These are phyloP conservation scores for Megaceryle alcyon DNA, from an alignment of 2,797 vertebrate species.

Conservation along the genomic window DNA sequence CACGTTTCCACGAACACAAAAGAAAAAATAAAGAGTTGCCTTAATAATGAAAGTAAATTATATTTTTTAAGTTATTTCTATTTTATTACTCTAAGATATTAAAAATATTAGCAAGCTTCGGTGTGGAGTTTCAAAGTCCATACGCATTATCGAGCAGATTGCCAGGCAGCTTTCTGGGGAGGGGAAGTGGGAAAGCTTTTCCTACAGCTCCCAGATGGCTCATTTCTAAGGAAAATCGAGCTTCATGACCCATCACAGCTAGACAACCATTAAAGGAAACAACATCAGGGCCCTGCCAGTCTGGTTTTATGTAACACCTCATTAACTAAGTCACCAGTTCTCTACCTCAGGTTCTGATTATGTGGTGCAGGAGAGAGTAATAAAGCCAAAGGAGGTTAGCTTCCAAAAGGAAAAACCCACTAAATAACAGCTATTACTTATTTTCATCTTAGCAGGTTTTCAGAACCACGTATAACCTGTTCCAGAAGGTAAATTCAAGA, in stretches of 20 bases:
- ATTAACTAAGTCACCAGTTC: neutral
- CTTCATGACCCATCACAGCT: neutral
- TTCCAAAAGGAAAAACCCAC: neutral
- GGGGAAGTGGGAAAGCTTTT: neutral
- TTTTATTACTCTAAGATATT: neutral
- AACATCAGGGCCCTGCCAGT: neutral
- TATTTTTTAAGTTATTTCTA: conserved; percentile 25
- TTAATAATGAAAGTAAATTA: neutral
- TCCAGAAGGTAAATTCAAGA: neutral
- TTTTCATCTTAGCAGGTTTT: neutral
- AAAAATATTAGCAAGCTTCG: neutral
- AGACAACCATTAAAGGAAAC: neutral
- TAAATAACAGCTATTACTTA: neutral
- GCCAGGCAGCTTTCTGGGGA: neutral
- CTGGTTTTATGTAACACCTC: neutral
- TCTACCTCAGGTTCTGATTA: conserved; percentile 47
- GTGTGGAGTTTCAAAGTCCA: neutral
- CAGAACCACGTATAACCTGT: neutral
- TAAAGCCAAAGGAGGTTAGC: conserved; percentile 1
- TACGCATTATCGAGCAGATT: neutral
- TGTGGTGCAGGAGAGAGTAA: conserved; percentile 14
- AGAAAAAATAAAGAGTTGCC: neutral
- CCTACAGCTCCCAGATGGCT: neutral
- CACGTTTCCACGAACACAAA: neutral
- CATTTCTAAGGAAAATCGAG: neutral